These are phyloP conservation scores for Drosophila mauritiana DNA, from an alignment of 1,140 invertebrate genomes.

Conservation along the genomic window DNA sequence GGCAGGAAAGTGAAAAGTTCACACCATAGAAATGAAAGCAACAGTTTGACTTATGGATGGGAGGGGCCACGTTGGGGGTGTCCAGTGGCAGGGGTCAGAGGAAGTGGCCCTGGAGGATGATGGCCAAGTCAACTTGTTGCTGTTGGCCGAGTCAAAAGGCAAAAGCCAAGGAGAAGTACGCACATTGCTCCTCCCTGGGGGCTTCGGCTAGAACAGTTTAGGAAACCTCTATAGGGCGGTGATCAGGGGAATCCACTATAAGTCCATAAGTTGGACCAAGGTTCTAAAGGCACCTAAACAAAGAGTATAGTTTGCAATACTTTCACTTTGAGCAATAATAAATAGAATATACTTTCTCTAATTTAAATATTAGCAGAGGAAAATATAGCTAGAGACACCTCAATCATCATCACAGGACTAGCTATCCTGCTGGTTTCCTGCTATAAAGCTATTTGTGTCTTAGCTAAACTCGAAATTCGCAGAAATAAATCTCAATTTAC, in stretches of 20 bases:
- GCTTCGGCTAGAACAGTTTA: constrained; percentile 24
- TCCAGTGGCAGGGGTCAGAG: constrained; percentile 2
- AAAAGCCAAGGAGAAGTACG: constrained; percentile 31
- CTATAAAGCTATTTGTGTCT: constrained; percentile 21
- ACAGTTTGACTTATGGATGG: constrained; percentile 46
- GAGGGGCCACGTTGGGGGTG: background rate
- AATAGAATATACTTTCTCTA: too few species aligned
- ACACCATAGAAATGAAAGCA: constrained; percentile 43
- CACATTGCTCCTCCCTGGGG: constrained; percentile 31
- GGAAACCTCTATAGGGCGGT: constrained; percentile 31
- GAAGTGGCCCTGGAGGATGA: constrained; percentile 12
- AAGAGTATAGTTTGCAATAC: too few species aligned
- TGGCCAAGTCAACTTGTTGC: constrained; percentile 58
- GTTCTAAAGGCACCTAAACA: background rate
- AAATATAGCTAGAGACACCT: background rate
- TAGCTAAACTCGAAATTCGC: constrained; percentile 20
- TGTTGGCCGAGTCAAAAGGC: constrained; percentile 10
- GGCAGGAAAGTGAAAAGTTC: constrained; percentile 42
- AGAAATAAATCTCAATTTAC: constrained; percentile 41
- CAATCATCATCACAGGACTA: constrained; percentile 1
- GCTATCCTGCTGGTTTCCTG: background rate
- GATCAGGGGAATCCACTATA: constrained; percentile 12
- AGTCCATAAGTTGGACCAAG: background rate
- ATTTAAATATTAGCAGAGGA: too few species aligned
- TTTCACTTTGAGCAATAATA: too few species aligned